A percentile compares a stretch with the other conserved stretches of the same genome.
Conservation (phyloP, 2,797 vertebrate species). For the Heterohyrax brucei region DNA sequence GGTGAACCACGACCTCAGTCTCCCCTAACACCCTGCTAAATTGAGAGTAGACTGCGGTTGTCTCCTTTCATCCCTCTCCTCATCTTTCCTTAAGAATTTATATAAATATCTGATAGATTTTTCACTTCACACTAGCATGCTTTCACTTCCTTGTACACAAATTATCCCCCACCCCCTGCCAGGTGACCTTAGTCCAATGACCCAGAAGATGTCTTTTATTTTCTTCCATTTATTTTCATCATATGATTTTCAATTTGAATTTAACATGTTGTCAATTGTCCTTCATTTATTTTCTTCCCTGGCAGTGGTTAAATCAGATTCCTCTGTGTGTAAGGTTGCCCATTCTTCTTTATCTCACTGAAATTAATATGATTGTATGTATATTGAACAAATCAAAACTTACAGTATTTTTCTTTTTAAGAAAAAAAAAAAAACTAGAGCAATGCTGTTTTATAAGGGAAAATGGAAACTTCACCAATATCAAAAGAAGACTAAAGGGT, state of each 20-base stretch:
- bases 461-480: background rate
- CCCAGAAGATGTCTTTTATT: slow-evolving; percentile 78
- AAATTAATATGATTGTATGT: slow-evolving; percentile 55
- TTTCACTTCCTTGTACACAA: slow-evolving; percentile 43
- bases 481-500: slow-evolving; percentile 45
- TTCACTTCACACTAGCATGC: slow-evolving; percentile 72
- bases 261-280: slow-evolving; percentile 71
- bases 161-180: background rate
- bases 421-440: background rate
- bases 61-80: slow-evolving; percentile 70
- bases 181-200: slow-evolving; percentile 67
- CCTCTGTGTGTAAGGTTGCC: background rate
- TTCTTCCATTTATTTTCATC: slow-evolving; percentile 81
- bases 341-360: background rate
- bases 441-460: background rate
- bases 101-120: slow-evolving; percentile 73
- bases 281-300: background rate
- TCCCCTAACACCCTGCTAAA: slow-evolving; percentile 29
- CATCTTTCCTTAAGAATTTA: slow-evolving; percentile 74
- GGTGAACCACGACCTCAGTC: slow-evolving; percentile 6
- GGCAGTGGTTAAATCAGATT: slow-evolving; percentile 45
- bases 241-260: slow-evolving; percentile 75
- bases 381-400: background rate
- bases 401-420: slow-evolving; percentile 1
- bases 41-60: background rate